Percentiles rank a stretch among this genome's conserved stretches.
Evolutionary conservation across 1,140 invertebrate genomes (phyloP).

Genomic region (Papilio dardanus): DNA sequence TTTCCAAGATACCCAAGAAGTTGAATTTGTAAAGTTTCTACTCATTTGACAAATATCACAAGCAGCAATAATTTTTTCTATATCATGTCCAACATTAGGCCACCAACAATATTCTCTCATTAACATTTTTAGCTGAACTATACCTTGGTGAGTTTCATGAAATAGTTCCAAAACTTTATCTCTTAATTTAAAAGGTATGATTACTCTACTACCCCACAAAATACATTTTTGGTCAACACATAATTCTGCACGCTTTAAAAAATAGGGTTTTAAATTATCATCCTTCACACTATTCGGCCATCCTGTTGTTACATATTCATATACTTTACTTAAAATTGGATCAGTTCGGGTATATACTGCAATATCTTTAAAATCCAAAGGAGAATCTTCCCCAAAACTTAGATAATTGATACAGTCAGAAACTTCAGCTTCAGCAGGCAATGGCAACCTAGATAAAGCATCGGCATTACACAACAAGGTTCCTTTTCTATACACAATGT

Average conservation of each 20-base stretch:
- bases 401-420: not conserved
- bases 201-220: slow-evolving; percentile 56
- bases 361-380: too few species aligned
- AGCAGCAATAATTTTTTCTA: too few species aligned
- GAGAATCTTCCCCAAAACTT: too few species aligned
- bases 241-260: slow-evolving; percentile 43
- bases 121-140: slow-evolving; percentile 57
- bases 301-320: slow-evolving; percentile 45
- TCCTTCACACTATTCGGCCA: slow-evolving; percentile 41
- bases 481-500: slow-evolving; percentile 43
- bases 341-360: too few species aligned
- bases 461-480: too few species aligned
- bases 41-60: too few species aligned
- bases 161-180: slow-evolving; percentile 62
- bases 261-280: slow-evolving; percentile 44
- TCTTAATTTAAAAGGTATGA: slow-evolving; percentile 62
- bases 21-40: too few species aligned
- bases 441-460: too few species aligned
- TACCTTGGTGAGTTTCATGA: slow-evolving; percentile 73
- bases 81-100: not conserved
- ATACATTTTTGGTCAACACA: slow-evolving; percentile 48
- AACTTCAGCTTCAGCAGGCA: too few species aligned
- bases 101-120: slow-evolving; percentile 38
- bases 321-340: slow-evolving; percentile 43
- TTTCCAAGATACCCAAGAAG: too few species aligned